Evolutionary conservation across 2,797 vertebrate genomes (phyloP).

Genomic region (Scleropages formosus): DNA sequence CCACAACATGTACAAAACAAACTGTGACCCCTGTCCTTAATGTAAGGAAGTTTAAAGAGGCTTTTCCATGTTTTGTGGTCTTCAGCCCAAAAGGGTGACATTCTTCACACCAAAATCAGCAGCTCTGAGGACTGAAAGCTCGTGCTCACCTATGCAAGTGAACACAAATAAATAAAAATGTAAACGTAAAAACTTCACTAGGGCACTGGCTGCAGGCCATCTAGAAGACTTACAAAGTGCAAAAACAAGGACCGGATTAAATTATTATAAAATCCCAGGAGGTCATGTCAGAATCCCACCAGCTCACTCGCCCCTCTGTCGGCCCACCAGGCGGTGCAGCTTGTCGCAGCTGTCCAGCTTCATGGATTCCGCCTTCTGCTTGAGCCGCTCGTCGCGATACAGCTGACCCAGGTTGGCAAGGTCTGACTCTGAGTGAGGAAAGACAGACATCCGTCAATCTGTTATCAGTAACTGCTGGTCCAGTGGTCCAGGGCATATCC

Average conservation of each 20-base stretch:
- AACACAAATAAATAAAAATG: not conserved
- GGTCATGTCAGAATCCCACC: too few species aligned
- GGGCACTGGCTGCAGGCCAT: not conserved
- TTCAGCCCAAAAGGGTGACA: slow-evolving; percentile 26
- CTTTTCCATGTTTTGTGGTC: slow-evolving; percentile 19
- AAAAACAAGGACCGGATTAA: slow-evolving; percentile 51
- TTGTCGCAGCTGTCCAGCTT: slow-evolving; percentile 97
- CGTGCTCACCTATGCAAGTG: too few species aligned
- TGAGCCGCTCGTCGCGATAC: slow-evolving; percentile 89
- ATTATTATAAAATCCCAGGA: slow-evolving; percentile 31
- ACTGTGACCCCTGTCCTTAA: slow-evolving; percentile 60
- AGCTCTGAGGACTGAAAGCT: slow-evolving; percentile 14
- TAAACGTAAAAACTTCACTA: not conserved
- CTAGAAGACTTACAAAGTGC: not conserved
- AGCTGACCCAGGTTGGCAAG: slow-evolving; percentile 89
- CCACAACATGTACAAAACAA: not conserved
- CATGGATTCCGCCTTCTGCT: slow-evolving; percentile 93
- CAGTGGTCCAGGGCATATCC: too few species aligned
- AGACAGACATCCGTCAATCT: not conserved
- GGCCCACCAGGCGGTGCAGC: slow-evolving; percentile 82
- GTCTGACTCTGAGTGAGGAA: slow-evolving; percentile 79
- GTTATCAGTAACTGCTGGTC: not conserved
- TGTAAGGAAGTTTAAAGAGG: slow-evolving; percentile 71
- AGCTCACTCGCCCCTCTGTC: slow-evolving; percentile 79
- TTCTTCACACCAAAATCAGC: slow-evolving; percentile 33